Evolutionary conservation across 2,797 vertebrate species (phyloP).

Genomic region (Parauchenoglanis ngamensis): DNA sequence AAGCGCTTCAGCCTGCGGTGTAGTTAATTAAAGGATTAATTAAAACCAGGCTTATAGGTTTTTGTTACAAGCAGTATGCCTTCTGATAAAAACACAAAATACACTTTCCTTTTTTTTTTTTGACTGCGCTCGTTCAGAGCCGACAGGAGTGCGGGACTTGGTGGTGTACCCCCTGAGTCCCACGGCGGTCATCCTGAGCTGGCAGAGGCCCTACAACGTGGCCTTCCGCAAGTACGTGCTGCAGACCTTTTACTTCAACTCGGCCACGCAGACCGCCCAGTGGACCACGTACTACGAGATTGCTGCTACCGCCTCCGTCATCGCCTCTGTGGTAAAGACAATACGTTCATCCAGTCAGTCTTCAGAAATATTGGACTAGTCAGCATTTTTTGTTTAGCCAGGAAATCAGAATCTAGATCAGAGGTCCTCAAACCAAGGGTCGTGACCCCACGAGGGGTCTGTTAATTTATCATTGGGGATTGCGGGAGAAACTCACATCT

Average conservation of each 20-base stretch:
- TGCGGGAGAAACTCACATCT: not conserved
- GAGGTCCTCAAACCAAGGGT: not conserved
- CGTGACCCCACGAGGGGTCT: not conserved
- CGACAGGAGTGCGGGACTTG: slow-evolving; percentile 88
- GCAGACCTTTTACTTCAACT: slow-evolving; percentile 97
- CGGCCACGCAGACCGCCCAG: slow-evolving; percentile 86
- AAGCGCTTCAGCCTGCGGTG: not conserved
- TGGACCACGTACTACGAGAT: slow-evolving; percentile 98
- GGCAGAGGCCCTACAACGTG: slow-evolving; percentile 88
- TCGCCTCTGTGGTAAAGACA: slow-evolving; percentile 86
- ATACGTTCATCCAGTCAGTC: not conserved
- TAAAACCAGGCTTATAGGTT: not conserved
- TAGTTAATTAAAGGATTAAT: not conserved
- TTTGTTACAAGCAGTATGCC: not conserved
- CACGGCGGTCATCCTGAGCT: slow-evolving; percentile 87
- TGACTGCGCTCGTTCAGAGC: slow-evolving; percentile 71
- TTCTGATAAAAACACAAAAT: not conserved
- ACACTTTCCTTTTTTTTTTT: not conserved
- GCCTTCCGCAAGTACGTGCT: slow-evolving; percentile 93
- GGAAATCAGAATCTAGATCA: not conserved
- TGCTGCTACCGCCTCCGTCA: slow-evolving; percentile 85
- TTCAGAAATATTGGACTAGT: not conserved
- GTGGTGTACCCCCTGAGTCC: slow-evolving; percentile 87
- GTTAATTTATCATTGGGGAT: not conserved
- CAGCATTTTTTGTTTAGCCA: not conserved